Conservation (phyloP, 2,888 invertebrate genomes). For the Tetragonula carbonaria region DNA sequence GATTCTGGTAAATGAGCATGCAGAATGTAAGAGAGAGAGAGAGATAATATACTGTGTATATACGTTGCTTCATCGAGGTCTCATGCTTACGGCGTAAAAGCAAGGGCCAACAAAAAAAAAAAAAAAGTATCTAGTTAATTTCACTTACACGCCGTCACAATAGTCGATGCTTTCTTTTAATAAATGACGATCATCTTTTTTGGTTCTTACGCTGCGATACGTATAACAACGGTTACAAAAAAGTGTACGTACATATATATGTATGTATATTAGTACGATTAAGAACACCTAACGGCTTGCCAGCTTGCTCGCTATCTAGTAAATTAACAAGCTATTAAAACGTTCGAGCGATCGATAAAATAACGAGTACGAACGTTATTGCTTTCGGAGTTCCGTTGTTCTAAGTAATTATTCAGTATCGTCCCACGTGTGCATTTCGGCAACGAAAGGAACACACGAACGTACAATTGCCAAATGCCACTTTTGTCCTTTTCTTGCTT, state of each 20-base stretch:
- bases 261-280: constrained; percentile 5
- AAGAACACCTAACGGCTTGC: constrained; percentile 21
- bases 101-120: neutral
- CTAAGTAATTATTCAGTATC: constrained; percentile 17
- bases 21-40: constrained; percentile 2
- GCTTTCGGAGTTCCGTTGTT: constrained; percentile 57
- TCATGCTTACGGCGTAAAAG: neutral
- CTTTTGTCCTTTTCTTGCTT: constrained; percentile 3
- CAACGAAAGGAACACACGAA: constrained; percentile 30
- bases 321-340: constrained; percentile 25
- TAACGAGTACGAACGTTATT: constrained; percentile 50
- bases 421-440: neutral
- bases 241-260: neutral
- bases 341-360: constrained; percentile 42
- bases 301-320: constrained; percentile 15
- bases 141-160: neutral
- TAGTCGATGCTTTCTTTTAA: neutral
- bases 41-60: neutral
- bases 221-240: constrained; percentile 8
- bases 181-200: constrained; percentile 9
- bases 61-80: neutral
- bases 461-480: neutral
- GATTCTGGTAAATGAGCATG: neutral
- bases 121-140: neutral
- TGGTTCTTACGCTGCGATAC: constrained; percentile 1